Evolutionary conservation across 2,888 invertebrate species (phyloP), one percentile per base, ranked within the genome.

Genomic region (Colletes collaris): DNA sequence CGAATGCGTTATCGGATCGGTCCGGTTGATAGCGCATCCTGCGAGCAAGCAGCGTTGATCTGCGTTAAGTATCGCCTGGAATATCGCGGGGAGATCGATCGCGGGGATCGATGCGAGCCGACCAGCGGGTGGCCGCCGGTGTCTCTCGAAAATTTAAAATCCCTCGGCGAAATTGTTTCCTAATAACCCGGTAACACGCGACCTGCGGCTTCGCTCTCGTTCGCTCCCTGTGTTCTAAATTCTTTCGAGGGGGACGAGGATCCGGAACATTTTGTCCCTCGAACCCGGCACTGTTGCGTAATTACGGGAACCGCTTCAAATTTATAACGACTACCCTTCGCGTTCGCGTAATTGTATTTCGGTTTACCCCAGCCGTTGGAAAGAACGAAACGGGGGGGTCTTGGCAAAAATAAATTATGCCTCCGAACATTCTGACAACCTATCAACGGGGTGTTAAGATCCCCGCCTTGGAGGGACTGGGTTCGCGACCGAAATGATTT

Each of bases 31-130:
- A 40, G 50, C 66, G 19, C 50, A 58, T 58, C 59, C 27, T n/a
- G 11, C 19, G 65, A 62, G 52, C 44, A 50, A 62, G 52, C 53
- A 55, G 49, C 71, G 63, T 78, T 79, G 58, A 82, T 82, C 76
- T 68, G 76, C 56, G 74, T 71, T 71, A 59, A 72, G 68, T 64
- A 52, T 71, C 44, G 44, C 44, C 44, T 46, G 8, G 44, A 13
- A 16, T 53, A 52, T 59, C 44, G 40, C 27, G 5, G 4, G 4
- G 4, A 10, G 6, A 60, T 60, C 52, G 27, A 53, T 69, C 44
- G 44, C 6, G 10, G 10, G 27, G 6, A 13, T 13, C 7, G 40
- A 35, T 44, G 16, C 19, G 8, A 3, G 44, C 8, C 44, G 10
- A 46, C 44, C 44, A 8, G 10, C 44, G 4, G 44, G 16, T 16